A percentile compares a stretch with the other conserved stretches of the same genome.
phyloP scores from a whole-genome alignment of 2,888 invertebrate genomes.

The Mallateleia sp. region DNA sequence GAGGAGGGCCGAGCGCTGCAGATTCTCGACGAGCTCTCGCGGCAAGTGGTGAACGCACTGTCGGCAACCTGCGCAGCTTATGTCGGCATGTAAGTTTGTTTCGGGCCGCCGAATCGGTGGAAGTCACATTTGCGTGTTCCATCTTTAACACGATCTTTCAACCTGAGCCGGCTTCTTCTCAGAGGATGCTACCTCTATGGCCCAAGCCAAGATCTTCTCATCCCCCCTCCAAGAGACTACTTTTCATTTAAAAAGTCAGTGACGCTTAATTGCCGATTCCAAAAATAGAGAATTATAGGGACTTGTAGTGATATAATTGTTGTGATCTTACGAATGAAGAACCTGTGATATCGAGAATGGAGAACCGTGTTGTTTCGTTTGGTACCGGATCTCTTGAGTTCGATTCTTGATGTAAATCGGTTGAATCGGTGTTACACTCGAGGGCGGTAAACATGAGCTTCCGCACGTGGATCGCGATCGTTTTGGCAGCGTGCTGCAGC shows the following conservation, averaged over 20 bases:
- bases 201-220: not conserved
- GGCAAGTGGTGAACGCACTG: constrained; percentile 72
- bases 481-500: constrained; percentile 74
- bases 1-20: constrained; percentile 59
- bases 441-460: constrained; percentile 65
- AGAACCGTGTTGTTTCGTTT: constrained; percentile 14
- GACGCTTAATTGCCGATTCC: no score
- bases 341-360: constrained; percentile 18
- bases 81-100: constrained; percentile 74
- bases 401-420: constrained; percentile 50
- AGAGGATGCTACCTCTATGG: constrained; percentile 38
- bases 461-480: constrained; percentile 86
- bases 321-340: constrained; percentile 9
- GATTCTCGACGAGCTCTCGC: constrained; percentile 61
- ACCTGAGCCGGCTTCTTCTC: constrained; percentile 32
- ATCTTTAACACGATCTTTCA: constrained; percentile 17
- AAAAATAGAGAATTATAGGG: no score
- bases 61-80: constrained; percentile 76
- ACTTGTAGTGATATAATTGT: not conserved
- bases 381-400: not conserved
- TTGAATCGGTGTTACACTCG: constrained; percentile 12
- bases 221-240: not conserved
- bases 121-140: constrained; percentile 41
- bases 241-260: no score
- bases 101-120: constrained; percentile 65